A percentile compares a stretch with the other conserved stretches of the same genome.
phyloP scores from a whole-genome alignment of 2,113 vertebrate genomes.

The Leucopternis melanops region DNA sequence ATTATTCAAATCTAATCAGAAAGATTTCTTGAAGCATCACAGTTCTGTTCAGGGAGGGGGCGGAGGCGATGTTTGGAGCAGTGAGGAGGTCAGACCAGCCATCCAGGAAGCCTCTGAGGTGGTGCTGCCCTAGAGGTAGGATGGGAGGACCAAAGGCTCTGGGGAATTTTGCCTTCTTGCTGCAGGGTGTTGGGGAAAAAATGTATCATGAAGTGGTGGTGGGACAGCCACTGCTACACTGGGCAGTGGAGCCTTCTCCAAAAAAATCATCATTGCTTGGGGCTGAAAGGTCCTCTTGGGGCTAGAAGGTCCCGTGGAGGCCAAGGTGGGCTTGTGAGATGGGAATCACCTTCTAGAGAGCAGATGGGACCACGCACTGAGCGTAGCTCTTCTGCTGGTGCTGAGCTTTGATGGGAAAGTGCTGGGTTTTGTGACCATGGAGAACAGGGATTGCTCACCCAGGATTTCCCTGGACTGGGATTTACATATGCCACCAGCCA shows the following conservation, averaged over 20 bases:
- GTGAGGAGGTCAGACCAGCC: background rate
- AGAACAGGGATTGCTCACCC: background rate
- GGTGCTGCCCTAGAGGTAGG: background rate
- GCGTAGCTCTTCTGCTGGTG: background rate
- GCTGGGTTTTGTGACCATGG: background rate
- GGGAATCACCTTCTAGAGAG: background rate
- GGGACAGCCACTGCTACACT: accelerated
- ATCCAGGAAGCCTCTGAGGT: background rate
- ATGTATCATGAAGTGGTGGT: background rate
- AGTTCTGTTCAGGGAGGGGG: background rate
- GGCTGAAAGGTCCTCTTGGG: background rate
- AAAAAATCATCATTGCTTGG: background rate
- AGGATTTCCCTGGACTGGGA: background rate
- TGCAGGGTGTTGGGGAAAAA: background rate
- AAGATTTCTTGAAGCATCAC: background rate
- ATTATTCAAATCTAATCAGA: background rate
- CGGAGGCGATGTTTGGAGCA: background rate
- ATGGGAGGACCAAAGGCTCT: background rate
- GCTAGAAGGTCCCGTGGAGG: background rate
- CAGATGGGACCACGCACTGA: background rate
- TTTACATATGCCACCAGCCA: background rate
- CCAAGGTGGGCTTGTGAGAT: background rate
- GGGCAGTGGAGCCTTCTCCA: background rate
- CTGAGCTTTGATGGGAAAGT: background rate
- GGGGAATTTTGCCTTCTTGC: background rate